Evolutionary conservation across 1,140 invertebrate genomes (phyloP), one percentile per base, ranked within the genome.

Genomic region (Mamestra configurata): DNA sequence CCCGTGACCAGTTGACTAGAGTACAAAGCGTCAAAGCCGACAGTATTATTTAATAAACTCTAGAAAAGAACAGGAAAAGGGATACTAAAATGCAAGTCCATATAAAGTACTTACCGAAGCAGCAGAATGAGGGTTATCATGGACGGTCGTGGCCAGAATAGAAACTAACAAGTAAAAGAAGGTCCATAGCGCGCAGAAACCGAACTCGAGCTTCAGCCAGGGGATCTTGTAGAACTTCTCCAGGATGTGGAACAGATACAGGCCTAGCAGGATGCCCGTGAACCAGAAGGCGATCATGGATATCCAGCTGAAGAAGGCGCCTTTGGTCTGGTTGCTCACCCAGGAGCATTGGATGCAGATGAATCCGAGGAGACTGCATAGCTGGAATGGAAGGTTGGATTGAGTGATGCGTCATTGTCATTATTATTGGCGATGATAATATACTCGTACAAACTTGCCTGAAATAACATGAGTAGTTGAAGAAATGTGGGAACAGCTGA

Each of bases 211-310:
- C 91, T 97, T 97, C 24, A 98, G 89, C 98, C 98, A 99, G 0
- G 98, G 98, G 76, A 99, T 97, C 91, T 96, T 97, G 89, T 97
- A 97, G 85, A 98, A 97, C 90, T 97, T 98, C 88, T 98, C 97
- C 79, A 98, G 96, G 11, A 98, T 96, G 89, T 99, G 98, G 89
- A 98, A 98, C 68, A 98, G 88, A 92, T 98, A 98, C 73, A 98
- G 96, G 0, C 97, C 96, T 18, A 98, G 96, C 15, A 98, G 92
- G 55, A 98, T 97, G 13, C 97, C 96, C 0, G 97, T 98, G 79
- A 98, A 97, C 96, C 98, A 98, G 87, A 99, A 97, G n/a, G 97
- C 98, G 24, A 96, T 96, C 96, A 98, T 98, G 0, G 98, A 96
- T 0, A 98, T 97, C 89, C 98, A 97, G 89, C 97, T 97, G 91